phyloP scores from a whole-genome alignment of 2,113 vertebrate genomes.

The Cololabis saira region DNA sequence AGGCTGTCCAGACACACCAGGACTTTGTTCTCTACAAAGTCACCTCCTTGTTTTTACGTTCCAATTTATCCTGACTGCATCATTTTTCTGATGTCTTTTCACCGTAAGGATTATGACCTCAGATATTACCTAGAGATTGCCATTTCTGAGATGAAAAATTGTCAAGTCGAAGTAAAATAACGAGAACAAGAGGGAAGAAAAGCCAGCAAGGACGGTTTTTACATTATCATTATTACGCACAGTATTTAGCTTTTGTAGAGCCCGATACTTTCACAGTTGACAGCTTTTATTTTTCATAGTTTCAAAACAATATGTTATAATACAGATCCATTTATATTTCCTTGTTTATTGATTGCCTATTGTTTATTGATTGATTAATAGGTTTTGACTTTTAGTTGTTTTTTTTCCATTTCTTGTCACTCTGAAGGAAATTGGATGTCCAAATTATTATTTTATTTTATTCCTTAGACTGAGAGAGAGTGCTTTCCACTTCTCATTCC shows the following conservation, averaged over 20 bases:
- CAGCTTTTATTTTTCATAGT: background rate
- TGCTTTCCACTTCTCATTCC: slow-evolving; percentile 43
- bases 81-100: background rate
- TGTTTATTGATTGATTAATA: slow-evolving; percentile 23
- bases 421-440: slow-evolving; percentile 32
- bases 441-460: slow-evolving; percentile 22
- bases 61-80: background rate
- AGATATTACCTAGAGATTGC: background rate
- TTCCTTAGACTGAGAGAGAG: slow-evolving; percentile 26
- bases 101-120: background rate
- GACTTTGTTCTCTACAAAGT: too few relatives aligned
- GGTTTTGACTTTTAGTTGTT: background rate
- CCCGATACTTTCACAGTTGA: background rate
- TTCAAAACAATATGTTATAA: background rate
- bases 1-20: too few relatives aligned
- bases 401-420: slow-evolving; percentile 21
- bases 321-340: too few relatives aligned
- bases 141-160: background rate
- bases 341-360: slow-evolving; percentile 1
- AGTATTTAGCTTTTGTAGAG: too few relatives aligned
- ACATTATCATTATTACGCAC: background rate
- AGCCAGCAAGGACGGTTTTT: too few relatives aligned
- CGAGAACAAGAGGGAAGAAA: background rate
- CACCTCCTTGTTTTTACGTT: background rate
- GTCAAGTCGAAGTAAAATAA: background rate